Base-by-base conservation (phyloP, 2,888 invertebrate genomes). In the Limulus polyphemus region DNA sequence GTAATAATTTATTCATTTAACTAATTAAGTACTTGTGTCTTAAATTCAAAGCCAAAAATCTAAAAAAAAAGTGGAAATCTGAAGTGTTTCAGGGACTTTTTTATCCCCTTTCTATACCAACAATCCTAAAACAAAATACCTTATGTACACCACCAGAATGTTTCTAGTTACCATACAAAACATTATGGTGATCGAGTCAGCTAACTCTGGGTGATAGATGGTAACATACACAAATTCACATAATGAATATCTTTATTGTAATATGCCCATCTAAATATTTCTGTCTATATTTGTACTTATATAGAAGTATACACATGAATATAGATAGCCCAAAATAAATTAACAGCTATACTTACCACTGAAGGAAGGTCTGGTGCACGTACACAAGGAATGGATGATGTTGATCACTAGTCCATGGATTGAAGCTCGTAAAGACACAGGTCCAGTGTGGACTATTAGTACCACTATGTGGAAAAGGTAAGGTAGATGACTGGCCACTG, bases 391-490 rank as follows among this genome's bases (percentile, higher is more conserved):
- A 78, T 98, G 98, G 73, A 98, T 95, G 69, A 97, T 92, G 77
- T 98, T 98, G 75, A 98, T 94, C 70, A 98, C 95, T 57, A 98
- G 83, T 4, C 98, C 97, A 76, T 98, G 97, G 0, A 93, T 95
- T 11, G 95, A 93, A 17, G 97, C 97, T 64, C 97, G 81, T 87
- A 98, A 90, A 61, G 92, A 92, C 50, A 97, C 81, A 0, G 94
- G 90, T 4, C 98, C 98, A 0, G 91, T 91, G 75, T 93, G 94
- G 50, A 97, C 95, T 67, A 98, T 83, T 79, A 97, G 88, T 47
- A 95, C 93, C 12, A 97, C 94, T 57, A 92, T 90, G 77, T 98
- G 98, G 79, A 98, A 97, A 66, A 98, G 81, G 79, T 93, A 94
- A 0, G 98, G 97, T 71, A 98, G 81, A 77, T 98, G 95, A 51